Evolutionary conservation across 2,888 invertebrate species (phyloP).

Genomic region (Cantharis lateralis): DNA sequence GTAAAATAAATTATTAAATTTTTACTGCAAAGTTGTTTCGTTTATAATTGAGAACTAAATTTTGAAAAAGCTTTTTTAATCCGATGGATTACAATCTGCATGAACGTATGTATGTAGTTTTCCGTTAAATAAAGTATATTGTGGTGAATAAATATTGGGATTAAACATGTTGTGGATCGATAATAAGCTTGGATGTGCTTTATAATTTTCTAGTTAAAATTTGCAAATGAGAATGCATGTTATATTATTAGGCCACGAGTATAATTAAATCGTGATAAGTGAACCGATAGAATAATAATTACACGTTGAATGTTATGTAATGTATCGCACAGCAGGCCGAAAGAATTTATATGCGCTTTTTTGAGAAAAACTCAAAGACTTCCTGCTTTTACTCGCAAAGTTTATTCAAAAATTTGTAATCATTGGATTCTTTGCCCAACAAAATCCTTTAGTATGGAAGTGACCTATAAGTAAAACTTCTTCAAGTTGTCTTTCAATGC

Average conservation of each 20-base stretch:
- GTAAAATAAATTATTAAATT: not conserved
- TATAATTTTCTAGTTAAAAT: not conserved
- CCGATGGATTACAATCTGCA: not conserved
- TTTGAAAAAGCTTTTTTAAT: not conserved
- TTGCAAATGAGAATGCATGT: not conserved
- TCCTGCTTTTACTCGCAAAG: no score
- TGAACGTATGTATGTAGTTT: not conserved
- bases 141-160: not conserved
- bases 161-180: not conserved
- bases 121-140: not conserved
- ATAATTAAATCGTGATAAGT: not conserved
- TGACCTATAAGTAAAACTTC: slow-evolving; percentile 13
- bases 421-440: not conserved
- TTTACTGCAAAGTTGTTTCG: not conserved
- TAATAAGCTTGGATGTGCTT: not conserved
- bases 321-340: not conserved
- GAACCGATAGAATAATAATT: not conserved
- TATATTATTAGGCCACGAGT: not conserved
- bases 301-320: not conserved
- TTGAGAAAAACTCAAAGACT: not conserved
- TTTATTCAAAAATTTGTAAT: not conserved
- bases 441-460: not conserved
- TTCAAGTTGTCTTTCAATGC: slow-evolving; percentile 29
- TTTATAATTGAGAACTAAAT: not conserved
- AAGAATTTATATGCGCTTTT: not conserved